phyloP scores from a whole-genome alignment of 2,888 invertebrate genomes.

The Mantis religiosa region DNA sequence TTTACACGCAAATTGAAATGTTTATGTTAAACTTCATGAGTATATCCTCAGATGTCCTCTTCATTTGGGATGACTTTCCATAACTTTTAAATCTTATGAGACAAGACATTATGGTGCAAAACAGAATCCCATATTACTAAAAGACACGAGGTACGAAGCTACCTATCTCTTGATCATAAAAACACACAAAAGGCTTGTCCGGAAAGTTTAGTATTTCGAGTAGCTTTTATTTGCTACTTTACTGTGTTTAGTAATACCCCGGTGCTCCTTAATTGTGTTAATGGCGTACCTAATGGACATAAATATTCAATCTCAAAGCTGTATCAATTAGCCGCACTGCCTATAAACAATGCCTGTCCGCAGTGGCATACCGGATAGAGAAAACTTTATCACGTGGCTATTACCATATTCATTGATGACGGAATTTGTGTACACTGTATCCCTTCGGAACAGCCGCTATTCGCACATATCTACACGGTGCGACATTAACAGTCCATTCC shows the following conservation, averaged over 20 bases:
- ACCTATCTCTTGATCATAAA: too few species aligned
- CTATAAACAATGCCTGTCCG: background rate
- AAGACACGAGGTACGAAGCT: too few species aligned
- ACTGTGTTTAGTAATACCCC: background rate
- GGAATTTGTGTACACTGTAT: background rate
- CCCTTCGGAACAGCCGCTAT: background rate
- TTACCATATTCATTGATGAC: background rate
- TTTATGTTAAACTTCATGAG: too few species aligned
- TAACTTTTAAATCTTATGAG: too few species aligned
- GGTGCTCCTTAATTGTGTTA: background rate
- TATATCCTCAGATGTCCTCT: too few species aligned
- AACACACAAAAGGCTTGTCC: too few species aligned
- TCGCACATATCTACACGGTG: background rate
- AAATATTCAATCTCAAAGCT: background rate
- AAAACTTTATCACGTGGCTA: background rate
- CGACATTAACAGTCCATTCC: background rate
- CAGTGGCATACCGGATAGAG: background rate
- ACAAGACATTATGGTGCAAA: too few species aligned
- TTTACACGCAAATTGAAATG: too few species aligned
- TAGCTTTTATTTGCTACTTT: background rate
- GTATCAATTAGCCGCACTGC: background rate
- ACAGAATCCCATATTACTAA: too few species aligned
- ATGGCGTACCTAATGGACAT: background rate
- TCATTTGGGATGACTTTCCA: too few species aligned
- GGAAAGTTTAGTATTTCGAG: too few species aligned